Base-by-base conservation (phyloP, 2,113 vertebrate species). In the Hiodon alosoides region DNA sequence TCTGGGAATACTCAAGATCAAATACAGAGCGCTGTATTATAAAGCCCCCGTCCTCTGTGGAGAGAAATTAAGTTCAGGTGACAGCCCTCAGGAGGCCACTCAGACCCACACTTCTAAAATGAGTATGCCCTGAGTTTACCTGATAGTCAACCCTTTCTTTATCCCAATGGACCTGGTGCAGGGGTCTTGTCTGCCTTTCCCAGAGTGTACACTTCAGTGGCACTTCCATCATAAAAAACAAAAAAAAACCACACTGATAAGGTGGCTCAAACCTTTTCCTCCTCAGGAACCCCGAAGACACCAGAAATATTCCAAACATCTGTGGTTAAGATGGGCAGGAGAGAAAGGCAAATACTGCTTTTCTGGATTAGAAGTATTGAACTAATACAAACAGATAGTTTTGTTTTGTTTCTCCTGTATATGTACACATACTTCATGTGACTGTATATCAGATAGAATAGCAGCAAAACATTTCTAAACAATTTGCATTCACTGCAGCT, bases 391-490 rank as follows among this genome's bases (percentile, higher is more conserved):
- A 72, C 50, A 47, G 67, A 73, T 64, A 53, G 7, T 62, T 58
- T 64, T 73, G 46, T 64, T 16, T 62, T 62, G 59, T 1, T 64
- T 16, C 17, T n/a, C 62, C 71, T 73, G 48, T 59, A 69, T 65
- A 67, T 67, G 16, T 67, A 75, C 65, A 67, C 51, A 76, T 68
- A 72, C 60, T 76, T 53, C 57, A 54, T 68, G 59, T 72, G 55
- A 69, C 7, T 74, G 50, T 65, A 74, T 48, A 46, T 74, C 31
- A 31, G 64, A 67, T 76, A 61, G 54, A 70, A 71, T 78, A 74
- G 77, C 77, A 79, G 73, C 78, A 68, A 48, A 69, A 61, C 62
- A 67, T 17, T 53, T 59, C 69, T 52, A 71, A 9, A 67, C 48
- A 47, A 31, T 50, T 60, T 17, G 46, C 69, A 59, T 58, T 46